Percentiles rank a stretch among this genome's conserved stretches.
These are phyloP conservation scores for Blera fallax DNA, from an alignment of 2,888 invertebrate species.

Conservation along the genomic window DNA sequence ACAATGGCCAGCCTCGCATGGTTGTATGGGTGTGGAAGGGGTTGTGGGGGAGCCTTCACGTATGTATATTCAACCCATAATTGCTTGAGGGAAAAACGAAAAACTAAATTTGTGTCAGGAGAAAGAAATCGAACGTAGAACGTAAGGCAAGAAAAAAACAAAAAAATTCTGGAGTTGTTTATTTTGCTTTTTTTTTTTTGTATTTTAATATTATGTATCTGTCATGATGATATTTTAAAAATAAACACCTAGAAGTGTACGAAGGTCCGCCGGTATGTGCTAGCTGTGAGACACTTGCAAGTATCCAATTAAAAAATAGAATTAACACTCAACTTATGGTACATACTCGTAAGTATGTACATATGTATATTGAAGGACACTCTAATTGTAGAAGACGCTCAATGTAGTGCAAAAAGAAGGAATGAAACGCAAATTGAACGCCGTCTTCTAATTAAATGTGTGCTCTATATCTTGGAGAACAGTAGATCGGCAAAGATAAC, in stretches of 20 bases:
- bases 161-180: not conserved
- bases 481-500: conserved; percentile 42
- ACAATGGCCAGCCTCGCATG: conserved; percentile 38
- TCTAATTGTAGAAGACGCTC: conserved; percentile 47
- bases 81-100: conserved; percentile 20
- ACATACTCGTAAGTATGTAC: not conserved
- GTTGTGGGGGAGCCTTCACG: not conserved
- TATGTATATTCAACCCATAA: conserved; percentile 18
- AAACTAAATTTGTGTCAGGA: conserved; percentile 43
- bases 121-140: conserved; percentile 35
- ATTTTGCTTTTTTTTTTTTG: not conserved
- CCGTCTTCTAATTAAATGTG: conserved; percentile 55
- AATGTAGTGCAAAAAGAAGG: conserved; percentile 27
- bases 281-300: conserved; percentile 1
- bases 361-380: conserved; percentile 58
- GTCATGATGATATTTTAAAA: conserved; percentile 20
- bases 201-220: conserved; percentile 18
- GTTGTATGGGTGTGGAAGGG: conserved; percentile 1
- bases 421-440: conserved; percentile 48
- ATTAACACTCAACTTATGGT: conserved; percentile 24
- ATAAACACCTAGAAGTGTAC: conserved; percentile 2
- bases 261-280: conserved; percentile 3
- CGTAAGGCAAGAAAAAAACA: not conserved
- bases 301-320: conserved; percentile 56
- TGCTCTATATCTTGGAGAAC: conserved; percentile 27